Conservation (phyloP, 2,113 vertebrate genomes). For the Addax nasomaculatus region DNA sequence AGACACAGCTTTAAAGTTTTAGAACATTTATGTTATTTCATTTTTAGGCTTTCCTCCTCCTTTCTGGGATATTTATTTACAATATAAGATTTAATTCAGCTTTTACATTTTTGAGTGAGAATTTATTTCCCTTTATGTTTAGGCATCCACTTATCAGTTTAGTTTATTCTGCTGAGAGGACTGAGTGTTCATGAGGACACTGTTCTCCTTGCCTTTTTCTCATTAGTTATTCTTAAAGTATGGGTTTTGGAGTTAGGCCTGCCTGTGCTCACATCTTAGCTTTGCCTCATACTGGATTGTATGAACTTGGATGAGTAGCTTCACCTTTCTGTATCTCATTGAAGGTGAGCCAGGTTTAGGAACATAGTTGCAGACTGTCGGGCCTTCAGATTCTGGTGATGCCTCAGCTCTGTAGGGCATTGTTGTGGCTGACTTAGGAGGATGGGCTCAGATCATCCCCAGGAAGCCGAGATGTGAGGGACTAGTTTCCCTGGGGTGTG, state of each 20-base stretch:
- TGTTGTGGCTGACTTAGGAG: background rate
- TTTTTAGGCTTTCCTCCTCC: background rate
- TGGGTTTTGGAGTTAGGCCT: background rate
- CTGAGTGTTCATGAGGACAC: background rate
- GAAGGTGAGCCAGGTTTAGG: background rate
- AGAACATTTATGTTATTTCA: background rate
- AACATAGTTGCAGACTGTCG: background rate
- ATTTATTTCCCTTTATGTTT: conserved; percentile 20
- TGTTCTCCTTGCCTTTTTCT: background rate
- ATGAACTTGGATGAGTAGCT: background rate
- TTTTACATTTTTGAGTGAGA: conserved; percentile 26
- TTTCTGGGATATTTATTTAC: background rate
- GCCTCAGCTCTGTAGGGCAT: background rate
- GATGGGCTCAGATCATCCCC: background rate
- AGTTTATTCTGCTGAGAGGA: background rate
- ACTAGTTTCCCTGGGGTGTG: background rate
- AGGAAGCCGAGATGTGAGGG: background rate
- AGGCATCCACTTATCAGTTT: background rate
- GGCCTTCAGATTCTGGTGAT: background rate
- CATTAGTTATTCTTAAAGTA: background rate
- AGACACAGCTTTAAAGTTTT: background rate
- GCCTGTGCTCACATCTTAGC: background rate
- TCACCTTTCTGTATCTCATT: background rate
- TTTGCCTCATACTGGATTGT: background rate
- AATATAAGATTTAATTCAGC: background rate